Percentiles rank a stretch among this genome's conserved stretches.
These are phyloP conservation scores for Araneus ventricosus DNA, from an alignment of 1,140 invertebrate genomes.

Conservation along the genomic window DNA sequence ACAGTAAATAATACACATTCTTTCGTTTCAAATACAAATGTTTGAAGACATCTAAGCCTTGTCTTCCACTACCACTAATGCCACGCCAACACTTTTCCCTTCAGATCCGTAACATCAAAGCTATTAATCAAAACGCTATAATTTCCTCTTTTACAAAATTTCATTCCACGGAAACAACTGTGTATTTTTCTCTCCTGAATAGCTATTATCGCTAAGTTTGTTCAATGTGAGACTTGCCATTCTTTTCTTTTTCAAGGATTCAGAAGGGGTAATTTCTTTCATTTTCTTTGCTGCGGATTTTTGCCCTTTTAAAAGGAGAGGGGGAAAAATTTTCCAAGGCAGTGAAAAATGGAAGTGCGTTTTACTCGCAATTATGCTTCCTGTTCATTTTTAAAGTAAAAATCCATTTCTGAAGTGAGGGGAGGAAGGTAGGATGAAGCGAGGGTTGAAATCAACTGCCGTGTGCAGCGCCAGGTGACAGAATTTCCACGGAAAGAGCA, in stretches of 20 bases:
- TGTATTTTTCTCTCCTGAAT: neutral
- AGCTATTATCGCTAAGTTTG: neutral
- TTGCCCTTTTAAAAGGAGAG: constrained; percentile 6
- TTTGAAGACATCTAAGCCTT: neutral
- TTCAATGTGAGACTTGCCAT: neutral
- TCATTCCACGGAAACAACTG: neutral
- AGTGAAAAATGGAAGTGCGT: constrained; percentile 7
- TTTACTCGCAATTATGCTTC: constrained; percentile 10
- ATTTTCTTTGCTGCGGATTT: neutral
- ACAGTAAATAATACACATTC: no score
- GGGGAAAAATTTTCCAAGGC: neutral
- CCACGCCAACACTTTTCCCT: neutral
- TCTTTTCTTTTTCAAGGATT: constrained; percentile 3
- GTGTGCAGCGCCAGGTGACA: neutral
- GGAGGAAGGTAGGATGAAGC: neutral
- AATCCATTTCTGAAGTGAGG: neutral
- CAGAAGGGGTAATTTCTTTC: neutral
- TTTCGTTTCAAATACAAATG: no score
- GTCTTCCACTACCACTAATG: neutral
- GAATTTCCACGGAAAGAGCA: neutral
- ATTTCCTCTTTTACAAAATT: constrained; percentile 22
- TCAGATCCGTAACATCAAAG: neutral
- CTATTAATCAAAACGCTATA: constrained; percentile 22
- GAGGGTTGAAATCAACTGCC: no score
- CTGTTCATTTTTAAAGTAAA: constrained; percentile 6